A percentile compares a stretch with the other conserved stretches of the same genome.
Conservation (phyloP, 2,113 vertebrate species). For the Syngnathus floridae region DNA sequence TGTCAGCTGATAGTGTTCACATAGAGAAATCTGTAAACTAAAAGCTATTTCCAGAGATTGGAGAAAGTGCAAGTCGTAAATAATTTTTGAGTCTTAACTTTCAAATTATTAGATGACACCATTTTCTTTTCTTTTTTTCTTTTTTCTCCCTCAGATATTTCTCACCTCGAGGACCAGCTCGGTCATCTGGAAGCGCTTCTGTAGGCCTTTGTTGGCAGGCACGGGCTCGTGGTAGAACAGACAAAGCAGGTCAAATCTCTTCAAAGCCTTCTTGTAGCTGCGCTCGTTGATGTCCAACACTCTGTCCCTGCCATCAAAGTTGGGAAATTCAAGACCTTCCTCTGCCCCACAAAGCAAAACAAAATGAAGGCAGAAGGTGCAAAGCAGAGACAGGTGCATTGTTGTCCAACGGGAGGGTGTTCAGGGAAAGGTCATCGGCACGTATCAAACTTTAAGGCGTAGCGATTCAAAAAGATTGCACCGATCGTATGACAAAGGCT, state of each 20-base stretch:
- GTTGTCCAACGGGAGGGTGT: background rate
- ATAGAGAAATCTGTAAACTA: background rate
- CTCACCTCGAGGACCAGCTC: conserved; percentile 96
- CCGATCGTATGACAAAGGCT: background rate
- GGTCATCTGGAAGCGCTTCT: conserved; percentile 88
- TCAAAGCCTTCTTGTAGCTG: conserved; percentile 89
- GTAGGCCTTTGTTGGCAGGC: conserved; percentile 78
- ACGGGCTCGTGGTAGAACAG: conserved; percentile 84
- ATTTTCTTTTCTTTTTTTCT: background rate
- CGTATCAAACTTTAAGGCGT: background rate
- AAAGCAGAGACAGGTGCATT: conserved; percentile 62
- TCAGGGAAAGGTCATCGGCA: background rate
- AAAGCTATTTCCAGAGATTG: background rate
- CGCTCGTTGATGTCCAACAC: conserved; percentile 86
- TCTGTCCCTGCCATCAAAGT: conserved; percentile 91
- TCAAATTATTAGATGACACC: background rate
- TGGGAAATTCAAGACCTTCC: conserved; percentile 91
- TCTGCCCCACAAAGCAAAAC: conserved; percentile 72
- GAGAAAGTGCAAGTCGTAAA: background rate
- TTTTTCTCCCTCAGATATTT: background rate
- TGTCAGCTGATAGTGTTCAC: conserved; percentile 71
- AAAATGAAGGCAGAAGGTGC: conserved; percentile 64
- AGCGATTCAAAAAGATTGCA: background rate
- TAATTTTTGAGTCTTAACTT: background rate
- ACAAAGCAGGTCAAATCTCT: conserved; percentile 86